Evolutionary conservation across 2,797 vertebrate genomes (phyloP).

Genomic region (Sebastes iracundus): DNA sequence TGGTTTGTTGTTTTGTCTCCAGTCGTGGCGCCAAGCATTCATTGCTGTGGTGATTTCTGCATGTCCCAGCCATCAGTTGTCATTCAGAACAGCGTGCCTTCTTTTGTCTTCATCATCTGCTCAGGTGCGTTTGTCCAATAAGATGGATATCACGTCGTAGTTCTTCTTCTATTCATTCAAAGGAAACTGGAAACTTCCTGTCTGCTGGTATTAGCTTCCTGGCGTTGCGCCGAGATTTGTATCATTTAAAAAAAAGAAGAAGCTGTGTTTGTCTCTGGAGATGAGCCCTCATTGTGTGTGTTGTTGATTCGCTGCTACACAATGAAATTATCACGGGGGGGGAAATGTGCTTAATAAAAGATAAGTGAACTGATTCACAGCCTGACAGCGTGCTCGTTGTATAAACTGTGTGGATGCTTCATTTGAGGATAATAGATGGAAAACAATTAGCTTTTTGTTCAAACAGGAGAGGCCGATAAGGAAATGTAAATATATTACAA

Average conservation of each 20-base stretch:
- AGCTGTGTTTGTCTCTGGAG: background rate
- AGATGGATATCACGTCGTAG: background rate
- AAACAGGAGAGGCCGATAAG: background rate
- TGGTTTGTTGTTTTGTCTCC: constrained; percentile 47
- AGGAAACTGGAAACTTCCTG: constrained; percentile 6
- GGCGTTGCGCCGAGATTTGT: background rate
- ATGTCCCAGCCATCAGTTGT: constrained; percentile 25
- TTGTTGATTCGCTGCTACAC: constrained; percentile 8
- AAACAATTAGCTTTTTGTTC: background rate
- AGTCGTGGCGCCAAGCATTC: constrained; percentile 6
- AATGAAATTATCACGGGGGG: constrained; percentile 4
- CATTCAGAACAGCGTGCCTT: constrained; percentile 22
- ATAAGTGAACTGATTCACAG: constrained; percentile 6
- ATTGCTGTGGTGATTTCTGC: constrained; percentile 25
- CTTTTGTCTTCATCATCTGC: background rate
- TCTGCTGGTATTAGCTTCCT: background rate
- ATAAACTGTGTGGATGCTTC: background rate
- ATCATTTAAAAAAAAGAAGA: constrained; percentile 4
- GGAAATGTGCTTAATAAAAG: background rate
- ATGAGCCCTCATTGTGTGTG: constrained; percentile 21
- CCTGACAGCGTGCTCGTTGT: background rate
- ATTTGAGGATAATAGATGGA: background rate
- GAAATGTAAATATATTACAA: background rate
- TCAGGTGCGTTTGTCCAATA: constrained; percentile 14
- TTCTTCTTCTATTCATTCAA: background rate